A percentile compares a stretch with the other conserved stretches of the same genome.
phyloP scores from a whole-genome alignment of 2,113 vertebrate genomes.

The Brachypteracias leptosomus region DNA sequence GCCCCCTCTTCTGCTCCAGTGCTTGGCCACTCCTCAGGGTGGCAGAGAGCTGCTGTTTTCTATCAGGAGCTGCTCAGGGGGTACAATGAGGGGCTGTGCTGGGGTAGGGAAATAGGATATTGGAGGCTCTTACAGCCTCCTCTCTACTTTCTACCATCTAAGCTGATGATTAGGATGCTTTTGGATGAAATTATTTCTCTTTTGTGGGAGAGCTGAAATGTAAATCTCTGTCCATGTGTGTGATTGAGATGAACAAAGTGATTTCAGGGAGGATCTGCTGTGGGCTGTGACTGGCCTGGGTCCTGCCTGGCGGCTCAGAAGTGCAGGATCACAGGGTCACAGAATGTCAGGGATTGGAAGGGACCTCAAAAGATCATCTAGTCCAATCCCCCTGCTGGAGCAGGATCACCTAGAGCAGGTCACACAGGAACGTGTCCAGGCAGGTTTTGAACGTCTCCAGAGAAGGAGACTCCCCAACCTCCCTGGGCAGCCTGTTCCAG shows the following conservation, averaged over 20 bases:
- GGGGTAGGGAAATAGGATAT: rapidly evolving
- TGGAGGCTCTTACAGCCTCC: background rate
- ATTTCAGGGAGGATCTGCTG: background rate
- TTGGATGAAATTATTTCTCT: background rate
- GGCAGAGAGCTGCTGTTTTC: background rate
- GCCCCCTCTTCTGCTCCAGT: rapidly evolving
- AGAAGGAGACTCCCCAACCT: too few relatives aligned
- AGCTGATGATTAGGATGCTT: rapidly evolving
- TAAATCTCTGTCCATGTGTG: background rate
- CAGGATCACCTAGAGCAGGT: too few relatives aligned
- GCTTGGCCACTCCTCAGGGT: background rate
- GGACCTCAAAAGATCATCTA: too few relatives aligned
- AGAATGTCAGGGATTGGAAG: too few relatives aligned
- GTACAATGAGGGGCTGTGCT: rapidly evolving
- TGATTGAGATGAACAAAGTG: background rate
- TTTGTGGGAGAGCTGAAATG: background rate
- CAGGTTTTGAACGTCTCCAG: too few relatives aligned
- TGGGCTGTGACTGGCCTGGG: background rate
- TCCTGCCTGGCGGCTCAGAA: background rate
- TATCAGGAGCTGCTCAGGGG: rapidly evolving
- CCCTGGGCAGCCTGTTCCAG: too few relatives aligned
- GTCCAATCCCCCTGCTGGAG: too few relatives aligned
- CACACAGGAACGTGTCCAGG: too few relatives aligned
- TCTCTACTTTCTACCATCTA: background rate
- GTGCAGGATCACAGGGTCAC: too few relatives aligned